phyloP scores from a whole-genome alignment of 1,140 invertebrate species.

The Drosophila rufa region DNA sequence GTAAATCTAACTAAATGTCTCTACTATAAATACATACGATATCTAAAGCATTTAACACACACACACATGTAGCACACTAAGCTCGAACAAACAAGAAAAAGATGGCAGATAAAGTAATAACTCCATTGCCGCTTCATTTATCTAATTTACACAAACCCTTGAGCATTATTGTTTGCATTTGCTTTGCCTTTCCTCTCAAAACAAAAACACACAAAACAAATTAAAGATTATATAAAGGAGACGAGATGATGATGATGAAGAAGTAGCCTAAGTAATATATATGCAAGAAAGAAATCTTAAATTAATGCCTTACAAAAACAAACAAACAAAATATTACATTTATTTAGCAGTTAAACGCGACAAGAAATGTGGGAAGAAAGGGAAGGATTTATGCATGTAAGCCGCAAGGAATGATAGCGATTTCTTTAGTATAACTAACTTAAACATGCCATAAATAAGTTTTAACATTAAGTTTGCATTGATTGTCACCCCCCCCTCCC shows the following conservation, averaged over 20 bases:
- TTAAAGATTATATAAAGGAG: slow-evolving; percentile 12
- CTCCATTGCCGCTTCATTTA: slow-evolving; percentile 33
- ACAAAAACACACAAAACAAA: slow-evolving; percentile 12
- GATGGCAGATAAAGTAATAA: slow-evolving; percentile 9
- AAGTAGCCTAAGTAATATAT: slow-evolving; percentile 58
- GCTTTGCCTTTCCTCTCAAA: slow-evolving; percentile 38
- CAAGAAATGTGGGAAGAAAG: slow-evolving; percentile 8
- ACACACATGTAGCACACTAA: slow-evolving; percentile 36
- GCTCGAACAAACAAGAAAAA: slow-evolving; percentile 16
- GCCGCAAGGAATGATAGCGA: slow-evolving; percentile 48
- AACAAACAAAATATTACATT: slow-evolving; percentile 53
- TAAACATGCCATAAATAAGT: slow-evolving; percentile 83
- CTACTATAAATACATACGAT: slow-evolving; percentile 48
- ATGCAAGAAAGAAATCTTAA: slow-evolving; percentile 59
- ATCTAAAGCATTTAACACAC: slow-evolving; percentile 42
- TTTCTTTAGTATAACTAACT: slow-evolving; percentile 81
- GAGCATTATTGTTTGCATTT: slow-evolving; percentile 34
- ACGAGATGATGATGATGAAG: neutral
- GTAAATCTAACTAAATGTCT: slow-evolving; percentile 64
- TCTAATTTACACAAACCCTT: slow-evolving; percentile 14
- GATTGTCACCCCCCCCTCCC: slow-evolving; percentile 1
- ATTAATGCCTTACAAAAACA: slow-evolving; percentile 75
- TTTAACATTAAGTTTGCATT: slow-evolving; percentile 65
- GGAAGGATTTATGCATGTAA: slow-evolving; percentile 41
- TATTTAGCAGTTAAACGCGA: slow-evolving; percentile 72